Conservation (phyloP, 1,140 invertebrate genomes). For the Paralvinella palmiformis region DNA sequence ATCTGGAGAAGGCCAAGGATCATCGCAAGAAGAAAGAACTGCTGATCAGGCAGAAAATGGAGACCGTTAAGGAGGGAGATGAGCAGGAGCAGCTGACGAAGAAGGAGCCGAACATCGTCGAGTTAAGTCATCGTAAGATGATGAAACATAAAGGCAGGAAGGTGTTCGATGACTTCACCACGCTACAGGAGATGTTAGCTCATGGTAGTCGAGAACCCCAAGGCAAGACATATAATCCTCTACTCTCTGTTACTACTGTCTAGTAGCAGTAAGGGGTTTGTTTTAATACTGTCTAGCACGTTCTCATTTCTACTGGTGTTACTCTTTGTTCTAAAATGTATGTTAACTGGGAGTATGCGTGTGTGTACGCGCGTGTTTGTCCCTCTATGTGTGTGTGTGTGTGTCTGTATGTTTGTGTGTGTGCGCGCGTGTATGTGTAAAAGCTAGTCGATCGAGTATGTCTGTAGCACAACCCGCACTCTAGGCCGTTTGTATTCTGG, state of each 20-base stretch:
- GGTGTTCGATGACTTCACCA: slow-evolving; percentile 54
- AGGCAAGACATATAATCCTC: slow-evolving; percentile 38
- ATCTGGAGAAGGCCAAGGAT: slow-evolving; percentile 64
- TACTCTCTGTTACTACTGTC: slow-evolving; percentile 49
- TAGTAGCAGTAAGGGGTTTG: too few relatives aligned
- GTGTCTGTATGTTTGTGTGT: too few relatives aligned
- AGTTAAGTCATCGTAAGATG: slow-evolving; percentile 54
- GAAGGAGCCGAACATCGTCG: slow-evolving; percentile 43
- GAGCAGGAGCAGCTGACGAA: slow-evolving; percentile 38
- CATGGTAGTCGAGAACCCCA: slow-evolving; percentile 47
- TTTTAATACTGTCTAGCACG: too few relatives aligned
- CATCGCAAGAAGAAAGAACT: slow-evolving; percentile 52
- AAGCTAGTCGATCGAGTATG: too few relatives aligned
- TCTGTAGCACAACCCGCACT: too few relatives aligned
- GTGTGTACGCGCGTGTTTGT: too few relatives aligned
- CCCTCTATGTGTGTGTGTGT: too few relatives aligned
- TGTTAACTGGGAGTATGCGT: too few relatives aligned
- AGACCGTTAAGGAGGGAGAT: slow-evolving; percentile 41
- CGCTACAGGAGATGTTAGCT: slow-evolving; percentile 53
- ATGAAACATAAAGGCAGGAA: slow-evolving; percentile 50
- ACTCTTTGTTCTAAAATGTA: too few relatives aligned
- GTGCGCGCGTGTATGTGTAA: too few relatives aligned
- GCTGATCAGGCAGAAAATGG: slow-evolving; percentile 42
- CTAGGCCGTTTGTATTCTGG: too few relatives aligned
- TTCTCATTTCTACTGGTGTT: too few relatives aligned